Conservation (phyloP, 2,888 invertebrate species). For the Griposia aprilina region DNA sequence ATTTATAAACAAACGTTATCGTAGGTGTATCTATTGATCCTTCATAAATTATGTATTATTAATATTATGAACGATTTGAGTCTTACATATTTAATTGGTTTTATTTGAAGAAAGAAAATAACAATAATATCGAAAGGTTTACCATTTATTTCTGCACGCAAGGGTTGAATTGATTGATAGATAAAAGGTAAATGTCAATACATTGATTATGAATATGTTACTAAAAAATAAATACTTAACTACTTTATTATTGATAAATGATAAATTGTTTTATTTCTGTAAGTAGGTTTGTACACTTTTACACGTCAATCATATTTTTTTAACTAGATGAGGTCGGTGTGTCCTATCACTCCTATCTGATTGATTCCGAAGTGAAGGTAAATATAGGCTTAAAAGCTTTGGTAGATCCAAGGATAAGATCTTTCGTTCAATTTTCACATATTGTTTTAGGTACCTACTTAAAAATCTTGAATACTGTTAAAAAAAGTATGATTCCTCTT, state of each 20-base stretch:
- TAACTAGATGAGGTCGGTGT: too few species aligned
- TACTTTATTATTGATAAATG: neutral
- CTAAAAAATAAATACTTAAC: neutral
- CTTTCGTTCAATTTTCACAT: neutral
- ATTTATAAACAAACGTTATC: neutral
- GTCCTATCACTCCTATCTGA: too few species aligned
- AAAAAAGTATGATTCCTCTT: too few species aligned
- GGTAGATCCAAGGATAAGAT: neutral
- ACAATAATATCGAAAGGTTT: neutral
- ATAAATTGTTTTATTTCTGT: too few species aligned
- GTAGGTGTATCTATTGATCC: neutral
- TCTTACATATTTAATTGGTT: neutral
- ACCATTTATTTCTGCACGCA: slow-evolving; percentile 3
- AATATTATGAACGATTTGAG: neutral
- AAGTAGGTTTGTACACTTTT: too few species aligned
- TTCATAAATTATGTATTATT: neutral
- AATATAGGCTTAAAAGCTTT: neutral
- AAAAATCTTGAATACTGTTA: neutral
- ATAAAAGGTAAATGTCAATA: neutral
- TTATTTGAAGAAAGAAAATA: slow-evolving; percentile 1
- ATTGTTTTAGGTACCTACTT: neutral
- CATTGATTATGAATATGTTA: neutral
- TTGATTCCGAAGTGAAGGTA: neutral
- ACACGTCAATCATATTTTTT: too few species aligned
- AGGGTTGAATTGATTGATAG: neutral